phyloP scores from a whole-genome alignment of 2,797 vertebrate genomes.

The Crax fasciolata region DNA sequence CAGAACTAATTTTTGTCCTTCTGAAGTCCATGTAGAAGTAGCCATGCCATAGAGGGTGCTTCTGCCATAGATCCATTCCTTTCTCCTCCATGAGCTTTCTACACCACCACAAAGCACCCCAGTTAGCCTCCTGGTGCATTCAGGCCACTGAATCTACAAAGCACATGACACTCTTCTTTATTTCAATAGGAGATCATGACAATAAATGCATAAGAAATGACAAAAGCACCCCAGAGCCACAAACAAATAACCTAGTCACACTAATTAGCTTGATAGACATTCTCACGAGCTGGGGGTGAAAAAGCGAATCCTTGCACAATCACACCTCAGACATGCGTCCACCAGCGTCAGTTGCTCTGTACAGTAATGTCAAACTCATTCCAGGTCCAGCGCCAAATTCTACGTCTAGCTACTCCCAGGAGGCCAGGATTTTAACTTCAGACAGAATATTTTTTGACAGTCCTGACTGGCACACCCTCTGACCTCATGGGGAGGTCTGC shows the following conservation, averaged over 20 bases:
- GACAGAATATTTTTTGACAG: slow-evolving; percentile 31
- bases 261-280: neutral
- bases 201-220: neutral
- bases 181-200: neutral
- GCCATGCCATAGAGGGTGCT: rapidly evolving
- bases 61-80: neutral
- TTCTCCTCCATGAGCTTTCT: neutral
- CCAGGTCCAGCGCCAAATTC: slow-evolving; percentile 11
- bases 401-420: neutral
- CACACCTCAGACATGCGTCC: rapidly evolving
- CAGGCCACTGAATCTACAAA: neutral
- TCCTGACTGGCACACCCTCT: slow-evolving; percentile 68
- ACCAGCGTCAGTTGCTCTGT: neutral
- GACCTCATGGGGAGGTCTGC: slow-evolving; percentile 67
- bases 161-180: neutral
- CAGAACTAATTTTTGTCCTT: neutral
- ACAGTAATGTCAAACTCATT: slow-evolving; percentile 27
- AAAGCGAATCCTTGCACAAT: neutral
- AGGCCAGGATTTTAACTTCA: slow-evolving; percentile 33
- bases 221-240: neutral
- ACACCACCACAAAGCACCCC: neutral
- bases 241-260: neutral
- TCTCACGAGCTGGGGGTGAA: neutral
- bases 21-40: neutral
- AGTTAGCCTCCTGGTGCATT: neutral